Conservation (phyloP, 1,140 invertebrate genomes). For the Pseudomyrmex concolor region DNA sequence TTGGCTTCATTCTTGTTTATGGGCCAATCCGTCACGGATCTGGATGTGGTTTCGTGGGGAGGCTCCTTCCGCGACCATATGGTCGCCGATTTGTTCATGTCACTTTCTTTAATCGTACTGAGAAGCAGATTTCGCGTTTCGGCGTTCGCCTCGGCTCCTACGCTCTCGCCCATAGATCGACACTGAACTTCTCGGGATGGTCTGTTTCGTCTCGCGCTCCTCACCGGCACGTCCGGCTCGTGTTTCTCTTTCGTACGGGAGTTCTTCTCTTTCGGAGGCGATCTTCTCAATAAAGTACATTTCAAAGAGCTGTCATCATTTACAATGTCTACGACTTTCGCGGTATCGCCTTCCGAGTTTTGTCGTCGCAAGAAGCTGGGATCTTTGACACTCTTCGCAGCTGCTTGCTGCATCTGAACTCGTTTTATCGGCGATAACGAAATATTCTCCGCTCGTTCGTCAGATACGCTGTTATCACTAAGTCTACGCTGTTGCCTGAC, state of each 20-base stretch:
- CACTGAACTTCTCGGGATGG: slow-evolving; percentile 81
- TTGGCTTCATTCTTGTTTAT: slow-evolving; percentile 80
- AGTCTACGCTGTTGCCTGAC: slow-evolving; percentile 77
- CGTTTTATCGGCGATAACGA: slow-evolving; percentile 66
- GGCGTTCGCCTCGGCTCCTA: slow-evolving; percentile 68
- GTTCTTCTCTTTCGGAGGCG: slow-evolving; percentile 67
- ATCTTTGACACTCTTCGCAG: slow-evolving; percentile 71
- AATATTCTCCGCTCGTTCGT: slow-evolving; percentile 71
- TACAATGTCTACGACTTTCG: slow-evolving; percentile 58
- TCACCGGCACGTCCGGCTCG: slow-evolving; percentile 83
- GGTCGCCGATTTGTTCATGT: slow-evolving; percentile 77
- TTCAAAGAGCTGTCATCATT: slow-evolving; percentile 66
- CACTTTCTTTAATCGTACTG: slow-evolving; percentile 82
- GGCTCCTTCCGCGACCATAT: slow-evolving; percentile 78
- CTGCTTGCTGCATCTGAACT: slow-evolving; percentile 66
- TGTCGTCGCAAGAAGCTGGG: slow-evolving; percentile 78
- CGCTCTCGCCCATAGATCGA: slow-evolving; percentile 83
- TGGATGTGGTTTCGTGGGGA: slow-evolving; percentile 62
- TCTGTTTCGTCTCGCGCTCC: slow-evolving; percentile 82
- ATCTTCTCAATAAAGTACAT: slow-evolving; percentile 46
- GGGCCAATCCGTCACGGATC: slow-evolving; percentile 82
- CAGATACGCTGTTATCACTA: slow-evolving; percentile 76
- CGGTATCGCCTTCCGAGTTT: slow-evolving; percentile 82
- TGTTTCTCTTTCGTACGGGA: slow-evolving; percentile 74
- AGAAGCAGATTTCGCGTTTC: slow-evolving; percentile 81